Conservation (phyloP, 2,113 vertebrate species). For the Festucalex cinctus region DNA sequence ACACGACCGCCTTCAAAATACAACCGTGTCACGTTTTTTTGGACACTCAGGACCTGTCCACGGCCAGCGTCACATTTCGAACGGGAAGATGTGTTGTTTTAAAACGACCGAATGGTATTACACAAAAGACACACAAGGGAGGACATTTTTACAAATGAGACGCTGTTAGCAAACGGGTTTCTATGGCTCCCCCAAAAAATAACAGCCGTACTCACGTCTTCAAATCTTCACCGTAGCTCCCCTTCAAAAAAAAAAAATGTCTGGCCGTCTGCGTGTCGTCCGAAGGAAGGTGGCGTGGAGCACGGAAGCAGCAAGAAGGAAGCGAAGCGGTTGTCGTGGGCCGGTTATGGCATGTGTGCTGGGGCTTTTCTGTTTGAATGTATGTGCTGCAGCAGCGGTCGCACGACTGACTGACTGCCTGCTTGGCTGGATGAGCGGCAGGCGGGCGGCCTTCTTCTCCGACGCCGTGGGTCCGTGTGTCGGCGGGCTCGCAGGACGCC, state of each 20-base stretch:
- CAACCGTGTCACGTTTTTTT: background rate
- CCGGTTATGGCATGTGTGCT: background rate
- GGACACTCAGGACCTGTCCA: background rate
- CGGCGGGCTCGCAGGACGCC: background rate
- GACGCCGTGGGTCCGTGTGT: background rate
- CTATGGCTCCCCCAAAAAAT: conserved; percentile 39
- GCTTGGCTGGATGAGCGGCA: background rate
- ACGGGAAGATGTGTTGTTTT: conserved; percentile 1
- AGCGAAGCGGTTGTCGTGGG: background rate
- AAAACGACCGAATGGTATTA: conserved; percentile 37
- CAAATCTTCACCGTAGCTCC: conserved; percentile 21
- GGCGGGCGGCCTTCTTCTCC: conserved; percentile 39
- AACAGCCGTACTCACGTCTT: conserved; percentile 57
- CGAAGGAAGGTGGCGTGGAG: conserved; percentile 30
- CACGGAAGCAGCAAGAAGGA: conserved; percentile 7
- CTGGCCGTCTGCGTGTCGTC: conserved; percentile 43
- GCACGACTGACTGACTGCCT: conserved; percentile 27
- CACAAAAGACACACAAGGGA: conserved; percentile 67
- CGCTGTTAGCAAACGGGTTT: conserved; percentile 29
- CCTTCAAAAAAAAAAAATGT: conserved; percentile 7
- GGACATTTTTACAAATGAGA: conserved; percentile 33
- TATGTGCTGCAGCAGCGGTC: conserved; percentile 51
- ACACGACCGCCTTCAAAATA: conserved; percentile 41
- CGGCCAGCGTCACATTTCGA: background rate
- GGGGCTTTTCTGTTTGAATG: conserved; percentile 27